Percentiles rank a stretch among this genome's conserved stretches.
Conservation (phyloP, 1,140 invertebrate species). For the fruit fly (Drosophila melanogaster) region Release_6_plus_ISO1_MT NT_033779.5:21614001-21614500, state of each 20-base stretch:
- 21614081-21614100: too few species aligned
- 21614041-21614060: too few species aligned
- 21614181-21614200: too few species aligned
- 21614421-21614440: slow-evolving; percentile 7
- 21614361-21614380: slow-evolving; percentile 4
- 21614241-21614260: background rate
- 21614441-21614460: slow-evolving; percentile 22
- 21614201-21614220: too few species aligned
- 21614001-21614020: too few species aligned
- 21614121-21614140: too few species aligned
- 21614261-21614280: slow-evolving; percentile 43
- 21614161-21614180: too few species aligned
- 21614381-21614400: slow-evolving; percentile 11
- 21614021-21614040: too few species aligned
- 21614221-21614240: too few species aligned
- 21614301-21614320: slow-evolving; percentile 39
- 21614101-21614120: too few species aligned
- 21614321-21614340: slow-evolving; percentile 23
- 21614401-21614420: slow-evolving; percentile 15
- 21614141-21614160: too few species aligned
- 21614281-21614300: slow-evolving; percentile 25
- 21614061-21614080: too few species aligned
- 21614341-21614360: slow-evolving; percentile 47
- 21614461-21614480: slow-evolving; percentile 33
- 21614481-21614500: slow-evolving; percentile 14